phyloP scores from a whole-genome alignment of 2,113 vertebrate species.

The Podarcis muralis region DNA sequence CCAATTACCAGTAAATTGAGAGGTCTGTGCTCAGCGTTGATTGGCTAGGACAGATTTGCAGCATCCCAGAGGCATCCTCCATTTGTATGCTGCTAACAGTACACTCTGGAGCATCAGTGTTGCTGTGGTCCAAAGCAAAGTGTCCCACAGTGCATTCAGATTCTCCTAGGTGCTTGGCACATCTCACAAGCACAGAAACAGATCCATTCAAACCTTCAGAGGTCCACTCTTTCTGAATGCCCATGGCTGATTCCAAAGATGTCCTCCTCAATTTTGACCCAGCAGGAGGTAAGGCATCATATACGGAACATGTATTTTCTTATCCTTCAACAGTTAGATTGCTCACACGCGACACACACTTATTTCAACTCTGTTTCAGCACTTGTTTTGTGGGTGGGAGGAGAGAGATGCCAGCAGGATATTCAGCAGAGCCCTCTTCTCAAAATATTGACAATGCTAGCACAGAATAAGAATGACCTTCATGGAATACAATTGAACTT shows the following conservation, averaged over 20 bases:
- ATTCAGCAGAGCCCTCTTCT: neutral
- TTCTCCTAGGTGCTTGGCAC: neutral
- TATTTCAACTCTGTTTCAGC: neutral
- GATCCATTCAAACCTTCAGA: neutral
- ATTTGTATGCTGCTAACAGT: neutral
- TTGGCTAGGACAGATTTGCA: neutral
- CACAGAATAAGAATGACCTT: too few species aligned
- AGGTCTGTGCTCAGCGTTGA: neutral
- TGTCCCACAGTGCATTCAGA: neutral
- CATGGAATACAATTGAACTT: too few species aligned
- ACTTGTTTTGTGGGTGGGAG: neutral
- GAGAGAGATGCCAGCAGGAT: neutral
- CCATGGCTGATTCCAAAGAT: neutral
- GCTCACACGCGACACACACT: neutral
- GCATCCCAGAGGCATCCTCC: neutral
- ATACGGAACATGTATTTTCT: neutral
- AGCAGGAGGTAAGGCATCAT: neutral
- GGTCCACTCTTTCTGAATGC: neutral
- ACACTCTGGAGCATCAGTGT: neutral
- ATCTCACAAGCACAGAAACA: neutral
- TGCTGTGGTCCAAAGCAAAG: neutral
- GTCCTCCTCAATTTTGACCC: neutral
- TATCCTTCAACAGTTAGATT: neutral
- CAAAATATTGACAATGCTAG: neutral
- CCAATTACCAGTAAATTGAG: neutral